Evolutionary conservation across 2,888 invertebrate species (phyloP).

Genomic region (Habrosyne pyritoides): DNA sequence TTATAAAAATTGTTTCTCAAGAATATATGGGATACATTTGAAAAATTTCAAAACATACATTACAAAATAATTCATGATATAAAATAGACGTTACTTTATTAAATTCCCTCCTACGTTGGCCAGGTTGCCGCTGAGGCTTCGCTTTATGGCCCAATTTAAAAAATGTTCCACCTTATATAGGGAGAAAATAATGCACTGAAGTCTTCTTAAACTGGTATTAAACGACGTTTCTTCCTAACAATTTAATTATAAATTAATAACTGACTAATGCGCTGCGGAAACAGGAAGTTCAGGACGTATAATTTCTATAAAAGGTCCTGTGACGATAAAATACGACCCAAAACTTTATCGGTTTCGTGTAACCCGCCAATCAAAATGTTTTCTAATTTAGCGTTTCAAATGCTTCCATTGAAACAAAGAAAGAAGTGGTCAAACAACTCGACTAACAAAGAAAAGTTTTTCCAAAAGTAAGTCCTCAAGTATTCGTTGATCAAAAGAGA

Average conservation of each 20-base stretch:
- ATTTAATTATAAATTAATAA: conserved; percentile 21
- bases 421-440: conserved; percentile 57
- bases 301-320: conserved; percentile 49
- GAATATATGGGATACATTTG: conserved; percentile 46
- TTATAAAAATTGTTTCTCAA: conserved; percentile 13
- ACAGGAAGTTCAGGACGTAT: conserved; percentile 20
- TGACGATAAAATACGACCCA: conserved; percentile 36
- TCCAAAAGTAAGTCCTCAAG: conserved; percentile 57
- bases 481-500: conserved; percentile 67
- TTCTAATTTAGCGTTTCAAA: conserved; percentile 54
- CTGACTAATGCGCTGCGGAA: conserved; percentile 19
- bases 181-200: conserved; percentile 63
- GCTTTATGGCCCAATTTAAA: conserved; percentile 76
- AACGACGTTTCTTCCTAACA: conserved; percentile 38
- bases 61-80: conserved; percentile 62
- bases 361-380: conserved; percentile 53
- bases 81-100: conserved; percentile 74
- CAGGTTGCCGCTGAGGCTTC: conserved; percentile 62
- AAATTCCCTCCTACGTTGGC: conserved; percentile 66
- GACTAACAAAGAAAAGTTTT: conserved; percentile 54
- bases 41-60: conserved; percentile 43
- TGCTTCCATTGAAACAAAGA: conserved; percentile 51
- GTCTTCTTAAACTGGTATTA: conserved; percentile 57
- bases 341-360: conserved; percentile 46
- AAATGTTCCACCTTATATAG: conserved; percentile 70